Conservation (phyloP, 2,797 vertebrate species). For the Hippocampus kuda region DNA sequence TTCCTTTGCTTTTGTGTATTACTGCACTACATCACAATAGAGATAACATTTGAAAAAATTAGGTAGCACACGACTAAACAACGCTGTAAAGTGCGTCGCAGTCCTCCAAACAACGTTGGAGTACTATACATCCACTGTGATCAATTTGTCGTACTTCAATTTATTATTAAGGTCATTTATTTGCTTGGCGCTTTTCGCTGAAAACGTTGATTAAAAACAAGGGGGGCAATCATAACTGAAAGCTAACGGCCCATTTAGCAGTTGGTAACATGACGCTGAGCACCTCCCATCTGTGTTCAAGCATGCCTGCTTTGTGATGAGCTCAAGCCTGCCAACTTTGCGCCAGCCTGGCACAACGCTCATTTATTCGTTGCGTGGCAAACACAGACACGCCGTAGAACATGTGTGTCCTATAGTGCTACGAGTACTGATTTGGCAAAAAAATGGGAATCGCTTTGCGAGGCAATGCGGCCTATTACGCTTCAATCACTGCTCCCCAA, state of each 20-base stretch:
- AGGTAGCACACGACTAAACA: background rate
- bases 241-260: conserved; percentile 1
- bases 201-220: background rate
- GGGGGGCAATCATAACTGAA: background rate
- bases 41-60: background rate
- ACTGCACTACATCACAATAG: background rate
- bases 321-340: conserved; percentile 40
- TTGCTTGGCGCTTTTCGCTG: background rate
- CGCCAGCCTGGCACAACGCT: conserved; percentile 30
- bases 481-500: conserved; percentile 40
- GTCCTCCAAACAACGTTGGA: background rate
- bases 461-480: conserved; percentile 37
- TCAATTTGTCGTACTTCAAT: background rate
- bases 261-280: conserved; percentile 38
- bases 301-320: conserved; percentile 54
- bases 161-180: background rate
- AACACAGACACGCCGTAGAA: background rate
- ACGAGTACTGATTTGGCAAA: background rate
- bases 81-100: background rate
- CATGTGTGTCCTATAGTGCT: background rate
- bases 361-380: background rate
- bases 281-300: conserved; percentile 48
- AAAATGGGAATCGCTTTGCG: background rate
- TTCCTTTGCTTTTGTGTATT: background rate
- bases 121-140: background rate